A percentile compares a stretch with the other conserved stretches of the same genome.
phyloP scores from a whole-genome alignment of 2,113 vertebrate species.

The Sterrhoptilus dennistouni region DNA sequence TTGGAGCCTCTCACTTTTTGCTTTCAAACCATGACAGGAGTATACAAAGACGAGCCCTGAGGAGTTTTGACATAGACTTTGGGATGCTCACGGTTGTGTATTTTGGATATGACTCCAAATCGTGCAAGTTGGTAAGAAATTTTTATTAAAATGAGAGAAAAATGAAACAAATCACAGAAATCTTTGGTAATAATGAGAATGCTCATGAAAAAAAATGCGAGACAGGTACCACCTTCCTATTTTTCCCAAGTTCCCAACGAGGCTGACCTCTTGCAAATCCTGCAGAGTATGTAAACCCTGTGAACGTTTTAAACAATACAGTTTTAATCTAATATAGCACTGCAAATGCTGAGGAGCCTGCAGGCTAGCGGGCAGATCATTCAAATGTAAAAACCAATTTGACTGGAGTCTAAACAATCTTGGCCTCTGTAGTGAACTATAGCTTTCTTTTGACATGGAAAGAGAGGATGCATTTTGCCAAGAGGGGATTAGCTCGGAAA shows the following conservation, averaged over 20 bases:
- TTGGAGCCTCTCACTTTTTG: no score
- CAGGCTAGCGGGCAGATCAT: constrained; percentile 41
- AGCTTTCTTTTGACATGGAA: constrained; percentile 26
- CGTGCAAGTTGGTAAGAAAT: not conserved
- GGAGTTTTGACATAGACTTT: not conserved
- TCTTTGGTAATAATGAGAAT: not conserved
- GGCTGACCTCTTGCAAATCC: constrained; percentile 84
- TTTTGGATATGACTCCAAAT: not conserved
- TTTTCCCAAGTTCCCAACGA: constrained; percentile 81
- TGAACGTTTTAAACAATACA: constrained; percentile 38
- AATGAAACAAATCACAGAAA: not conserved
- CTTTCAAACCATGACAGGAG: no score
- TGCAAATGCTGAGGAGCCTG: constrained; percentile 9
- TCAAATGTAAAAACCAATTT: constrained; percentile 57
- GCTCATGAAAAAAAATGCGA: not conserved
- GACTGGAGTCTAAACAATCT: constrained; percentile 57
- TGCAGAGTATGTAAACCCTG: constrained; percentile 77
- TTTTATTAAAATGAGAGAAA: not conserved
- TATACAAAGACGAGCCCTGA: not conserved
- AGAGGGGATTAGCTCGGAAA: constrained; percentile 22
- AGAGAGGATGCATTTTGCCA: constrained; percentile 13
- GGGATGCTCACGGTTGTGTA: not conserved
- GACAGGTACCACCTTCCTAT: constrained; percentile 74
- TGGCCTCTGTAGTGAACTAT: not conserved
- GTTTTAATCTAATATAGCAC: constrained; percentile 37